Base-by-base conservation (phyloP, 2,113 vertebrate species). In the rat (Rattus norvegicus) region DNA sequence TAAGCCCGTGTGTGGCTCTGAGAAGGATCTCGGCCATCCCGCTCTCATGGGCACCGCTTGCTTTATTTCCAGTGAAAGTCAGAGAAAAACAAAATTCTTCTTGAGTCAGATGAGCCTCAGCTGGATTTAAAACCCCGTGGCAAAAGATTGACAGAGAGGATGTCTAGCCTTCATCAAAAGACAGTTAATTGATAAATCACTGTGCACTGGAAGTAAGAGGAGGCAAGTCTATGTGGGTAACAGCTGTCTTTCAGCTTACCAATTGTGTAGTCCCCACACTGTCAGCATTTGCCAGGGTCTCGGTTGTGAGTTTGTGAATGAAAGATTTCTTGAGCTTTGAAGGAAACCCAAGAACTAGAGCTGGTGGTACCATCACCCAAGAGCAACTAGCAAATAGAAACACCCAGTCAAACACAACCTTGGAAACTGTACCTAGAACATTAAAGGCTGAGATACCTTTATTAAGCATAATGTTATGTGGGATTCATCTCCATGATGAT, bases 21-120 rank as follows among this genome's bases (percentile, higher is more conserved):
- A 30, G 87, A 93, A 93, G 88, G 98, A 90, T 86, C 36, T 59
- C 17, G 19, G 91, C 59, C 30, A 87, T 81, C 33, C 81, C 93
- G 1, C 36, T 56, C 93, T 90, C 85, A 61, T 20, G 81, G 91
- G 11, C 24, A 22, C 80, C 12, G 4, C 33, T 97, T 97, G 86
- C 94, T 98, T 88, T 90, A 95, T 83, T 61, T 94, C 96, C 69
- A 87, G 16, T 95, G 11, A 90, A 92, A 96, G 28, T 6, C 26
- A 54, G 88, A 72, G 91, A 24, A 91, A 90, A 72, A 63, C 65
- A 72, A 70, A 92, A 92, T 92, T 86, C 9, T 94, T 73, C 65
- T 89, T 9, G 94, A 93, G 94, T 97, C 43, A 56, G 47, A 12
- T 83, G 63, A 67, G 39, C 72, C 91, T 79, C 47, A 92, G 90